Conservation (phyloP, 53 echinoderm and acorn worm genomes). For the Paelopatides confundens region DNA sequence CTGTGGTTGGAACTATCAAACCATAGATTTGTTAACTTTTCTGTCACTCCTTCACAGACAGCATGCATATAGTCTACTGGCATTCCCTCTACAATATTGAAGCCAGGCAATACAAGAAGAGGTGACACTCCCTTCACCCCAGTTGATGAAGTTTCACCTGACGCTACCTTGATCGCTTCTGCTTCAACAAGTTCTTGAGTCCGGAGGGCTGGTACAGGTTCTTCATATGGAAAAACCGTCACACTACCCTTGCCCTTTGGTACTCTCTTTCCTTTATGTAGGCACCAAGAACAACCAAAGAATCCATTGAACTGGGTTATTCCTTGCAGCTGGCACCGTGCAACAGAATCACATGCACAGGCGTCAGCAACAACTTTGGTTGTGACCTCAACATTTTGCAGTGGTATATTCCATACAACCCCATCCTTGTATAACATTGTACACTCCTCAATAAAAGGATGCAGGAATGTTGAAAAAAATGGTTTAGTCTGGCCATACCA, state of each 20-base stretch:
- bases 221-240: constrained; percentile 21
- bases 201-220: not conserved
- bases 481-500: constrained; percentile 57
- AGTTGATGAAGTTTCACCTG: not conserved
- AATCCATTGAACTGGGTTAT: constrained; percentile 59
- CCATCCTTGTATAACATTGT: constrained; percentile 38
- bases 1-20: constrained; percentile 19
- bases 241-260: constrained; percentile 9
- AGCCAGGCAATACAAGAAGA: constrained; percentile 5
- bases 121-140: constrained; percentile 41
- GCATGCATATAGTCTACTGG: constrained; percentile 51
- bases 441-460: constrained; percentile 48
- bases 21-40: constrained; percentile 30
- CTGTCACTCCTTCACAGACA: constrained; percentile 21
- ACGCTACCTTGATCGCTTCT: not conserved
- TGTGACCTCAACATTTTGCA: not conserved
- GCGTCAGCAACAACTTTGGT: constrained; percentile 26
- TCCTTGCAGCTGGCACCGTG: constrained; percentile 57
- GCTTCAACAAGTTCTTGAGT: not conserved
- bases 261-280: constrained; percentile 15
- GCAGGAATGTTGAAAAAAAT: constrained; percentile 47
- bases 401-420: constrained; percentile 4
- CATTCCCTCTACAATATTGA: constrained; percentile 37
- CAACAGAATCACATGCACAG: constrained; percentile 58
- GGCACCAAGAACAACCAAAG: constrained; percentile 44